Percentiles rank a stretch among this genome's conserved stretches.
phyloP scores from a whole-genome alignment of 2,113 vertebrate species.

The Axis porcinus region DNA sequence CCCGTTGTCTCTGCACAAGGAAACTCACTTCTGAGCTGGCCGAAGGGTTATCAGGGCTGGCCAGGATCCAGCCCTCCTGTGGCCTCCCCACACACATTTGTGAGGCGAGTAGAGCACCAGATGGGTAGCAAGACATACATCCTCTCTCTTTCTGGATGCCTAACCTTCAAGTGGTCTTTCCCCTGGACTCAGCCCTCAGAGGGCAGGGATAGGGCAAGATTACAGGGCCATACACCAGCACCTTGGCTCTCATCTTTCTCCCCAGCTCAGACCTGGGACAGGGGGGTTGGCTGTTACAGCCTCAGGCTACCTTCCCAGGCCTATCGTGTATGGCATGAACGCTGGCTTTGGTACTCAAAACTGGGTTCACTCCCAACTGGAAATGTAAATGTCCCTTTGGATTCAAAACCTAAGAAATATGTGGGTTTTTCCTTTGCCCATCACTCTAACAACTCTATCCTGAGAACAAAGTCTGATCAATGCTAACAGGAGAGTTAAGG shows the following conservation, averaged over 20 bases:
- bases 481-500: fast-evolving
- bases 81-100: not conserved
- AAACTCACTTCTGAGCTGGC: not conserved
- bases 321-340: fast-evolving
- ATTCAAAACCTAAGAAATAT: not conserved
- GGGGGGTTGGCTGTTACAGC: not conserved
- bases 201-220: not conserved
- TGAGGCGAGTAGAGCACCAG: not conserved
- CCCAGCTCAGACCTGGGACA: not conserved
- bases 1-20: not conserved
- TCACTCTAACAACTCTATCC: not conserved
- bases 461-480: too few species aligned
- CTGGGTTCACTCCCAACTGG: not conserved
- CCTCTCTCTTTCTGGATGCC: not conserved
- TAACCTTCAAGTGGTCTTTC: not conserved
- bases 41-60: too few species aligned
- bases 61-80: not conserved
- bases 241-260: not conserved
- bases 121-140: not conserved
- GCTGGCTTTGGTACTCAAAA: not conserved
- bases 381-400: not conserved
- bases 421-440: not conserved
- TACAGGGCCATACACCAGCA: not conserved
- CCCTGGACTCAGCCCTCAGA: not conserved
- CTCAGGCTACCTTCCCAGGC: not conserved